Evolutionary conservation across 1,140 invertebrate genomes (phyloP), one percentile per base, ranked within the genome.

Genomic region (Philopotamus ludificatus): DNA sequence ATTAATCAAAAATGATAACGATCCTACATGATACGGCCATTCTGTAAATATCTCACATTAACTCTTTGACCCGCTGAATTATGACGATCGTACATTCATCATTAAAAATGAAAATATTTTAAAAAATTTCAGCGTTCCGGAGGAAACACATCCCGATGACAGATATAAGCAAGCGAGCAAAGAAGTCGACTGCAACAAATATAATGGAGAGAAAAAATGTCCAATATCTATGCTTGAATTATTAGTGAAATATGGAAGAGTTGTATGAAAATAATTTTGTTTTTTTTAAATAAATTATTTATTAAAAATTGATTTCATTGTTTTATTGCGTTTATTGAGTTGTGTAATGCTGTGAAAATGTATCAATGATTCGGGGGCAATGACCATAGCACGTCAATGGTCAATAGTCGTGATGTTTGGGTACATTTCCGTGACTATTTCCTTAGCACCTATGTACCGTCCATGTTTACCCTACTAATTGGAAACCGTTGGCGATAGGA

Each of bases 191-290:
- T 70, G 67, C 49, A 44, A 28, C n/a, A 63, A 75, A 10, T 81
- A 77, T 63, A 68, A 74, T 15, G 7, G 68, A 1, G 44, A 28
- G 1, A 79, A 79, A 61, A 66, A 70, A 0, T 81, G 79, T 67
- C 76, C 79, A 0, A 69, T 79, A 60, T 79, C 79, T 3, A 28
- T 79, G 12, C 51, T 81, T 2, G 49, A 72, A 64, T 51, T 79
- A 22, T 64, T 81, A 8, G 68, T 65, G 20, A 62, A 63, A 45
- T 65, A 59, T 54, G 21, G 22, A 39, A 50, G 39, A 44, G 45
- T 44, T 45, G 54, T 63, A 21, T 50, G 44, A 60, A 44, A 8
- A 60, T 47, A 47, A 47, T 47, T 4, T 47, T 9, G 18, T 15
- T 47, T 47, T 47, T 12, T 20, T 9, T 15, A 8, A 15, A 47